These are phyloP conservation scores for Myrmecobius fasciatus DNA, from an alignment of 2,113 vertebrate species.

Conservation along the genomic window DNA sequence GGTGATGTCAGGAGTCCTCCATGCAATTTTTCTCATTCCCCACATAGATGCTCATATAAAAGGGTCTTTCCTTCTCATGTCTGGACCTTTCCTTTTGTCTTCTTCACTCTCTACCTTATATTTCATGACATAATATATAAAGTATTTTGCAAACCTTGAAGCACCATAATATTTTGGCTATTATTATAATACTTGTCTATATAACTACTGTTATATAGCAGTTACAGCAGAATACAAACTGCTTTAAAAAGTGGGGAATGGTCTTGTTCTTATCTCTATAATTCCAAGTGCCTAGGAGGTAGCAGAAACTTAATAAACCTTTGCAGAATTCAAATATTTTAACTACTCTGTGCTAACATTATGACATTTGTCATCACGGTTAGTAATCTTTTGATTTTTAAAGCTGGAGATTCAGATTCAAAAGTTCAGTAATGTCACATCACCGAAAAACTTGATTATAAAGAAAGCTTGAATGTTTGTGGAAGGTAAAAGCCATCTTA, in stretches of 20 bases:
- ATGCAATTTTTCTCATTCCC: background rate
- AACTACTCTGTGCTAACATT: background rate
- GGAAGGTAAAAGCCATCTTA: slow-evolving; percentile 18
- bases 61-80: background rate
- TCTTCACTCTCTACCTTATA: background rate
- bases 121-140: background rate
- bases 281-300: background rate
- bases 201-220: background rate
- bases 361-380: background rate
- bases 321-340: background rate
- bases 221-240: background rate
- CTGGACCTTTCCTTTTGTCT: background rate
- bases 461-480: background rate
- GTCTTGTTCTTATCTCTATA: background rate
- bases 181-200: background rate
- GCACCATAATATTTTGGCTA: background rate
- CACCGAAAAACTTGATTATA: slow-evolving; percentile 1
- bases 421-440: slow-evolving; percentile 7
- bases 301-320: background rate
- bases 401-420: slow-evolving; percentile 6
- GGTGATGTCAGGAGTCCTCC: background rate
- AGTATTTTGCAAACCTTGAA: background rate
- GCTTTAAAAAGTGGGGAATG: background rate
- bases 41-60: background rate
- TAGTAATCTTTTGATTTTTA: background rate